Conservation (phyloP, 2,113 vertebrate species). For the Leptosomus discolor region DNA sequence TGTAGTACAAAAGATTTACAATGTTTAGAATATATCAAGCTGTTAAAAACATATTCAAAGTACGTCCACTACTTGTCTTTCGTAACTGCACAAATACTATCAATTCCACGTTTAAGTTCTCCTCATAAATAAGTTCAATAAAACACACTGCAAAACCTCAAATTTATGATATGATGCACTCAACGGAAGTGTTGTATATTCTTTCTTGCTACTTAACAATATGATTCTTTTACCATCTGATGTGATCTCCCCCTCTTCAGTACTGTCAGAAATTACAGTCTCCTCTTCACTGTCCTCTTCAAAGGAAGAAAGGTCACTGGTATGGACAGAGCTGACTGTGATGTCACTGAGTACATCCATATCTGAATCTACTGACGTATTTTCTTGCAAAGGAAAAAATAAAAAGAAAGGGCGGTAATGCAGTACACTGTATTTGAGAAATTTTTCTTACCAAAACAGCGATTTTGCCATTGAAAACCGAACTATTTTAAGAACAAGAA, state of each 20-base stretch:
- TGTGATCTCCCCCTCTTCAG: slow-evolving; percentile 91
- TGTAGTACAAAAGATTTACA: neutral
- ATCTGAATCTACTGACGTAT: slow-evolving; percentile 88
- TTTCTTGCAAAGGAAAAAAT: slow-evolving; percentile 72
- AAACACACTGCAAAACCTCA: neutral
- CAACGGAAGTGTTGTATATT: neutral
- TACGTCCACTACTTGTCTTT: neutral
- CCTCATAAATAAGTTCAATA: neutral
- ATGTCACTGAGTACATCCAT: slow-evolving; percentile 94
- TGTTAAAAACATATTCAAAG: neutral
- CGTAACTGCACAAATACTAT: neutral
- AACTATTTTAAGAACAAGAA: neutral
- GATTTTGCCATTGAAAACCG: neutral
- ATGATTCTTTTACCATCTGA: slow-evolving; percentile 77
- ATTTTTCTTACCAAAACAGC: neutral
- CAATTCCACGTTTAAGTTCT: neutral
- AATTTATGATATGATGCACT: neutral
- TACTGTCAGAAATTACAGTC: slow-evolving; percentile 82
- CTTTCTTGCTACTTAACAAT: neutral
- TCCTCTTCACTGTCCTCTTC: slow-evolving; percentile 93
- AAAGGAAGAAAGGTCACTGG: slow-evolving; percentile 96
- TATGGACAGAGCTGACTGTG: slow-evolving; percentile 97
- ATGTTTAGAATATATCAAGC: neutral
- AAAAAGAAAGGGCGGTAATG: neutral
- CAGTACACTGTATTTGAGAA: neutral